These are phyloP conservation scores for Drosophila simulans DNA, from an alignment of 1,140 invertebrate species.

Conservation along the genomic window DNA sequence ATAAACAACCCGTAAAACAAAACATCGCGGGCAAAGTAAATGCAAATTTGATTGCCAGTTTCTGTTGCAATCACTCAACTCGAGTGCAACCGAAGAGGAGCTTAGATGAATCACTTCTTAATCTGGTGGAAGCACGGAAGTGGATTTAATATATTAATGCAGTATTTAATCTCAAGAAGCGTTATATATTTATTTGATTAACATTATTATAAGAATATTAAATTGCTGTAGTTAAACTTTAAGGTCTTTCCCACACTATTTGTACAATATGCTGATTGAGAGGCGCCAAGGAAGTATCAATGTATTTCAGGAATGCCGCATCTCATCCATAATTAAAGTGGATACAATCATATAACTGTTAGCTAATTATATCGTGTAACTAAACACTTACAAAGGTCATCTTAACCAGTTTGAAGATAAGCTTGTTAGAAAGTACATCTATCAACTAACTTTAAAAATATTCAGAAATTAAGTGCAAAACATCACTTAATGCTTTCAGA, in stretches of 20 bases:
- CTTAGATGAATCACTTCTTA: conserved; percentile 5
- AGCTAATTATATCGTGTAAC: conserved; percentile 44
- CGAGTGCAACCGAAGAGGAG: conserved; percentile 9
- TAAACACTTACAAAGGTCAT: conserved; percentile 47
- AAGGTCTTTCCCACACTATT: not conserved
- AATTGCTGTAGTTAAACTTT: too few species aligned
- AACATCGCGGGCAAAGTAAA: conserved; percentile 44
- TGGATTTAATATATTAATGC: not conserved
- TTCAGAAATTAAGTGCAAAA: conserved; percentile 52
- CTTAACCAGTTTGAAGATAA: conserved; percentile 20
- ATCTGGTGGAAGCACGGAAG: not conserved
- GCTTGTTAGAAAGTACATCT: conserved; percentile 19
- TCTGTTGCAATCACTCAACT: conserved; percentile 56
- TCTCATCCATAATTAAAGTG: conserved; percentile 30
- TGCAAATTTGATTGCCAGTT: conserved; percentile 43
- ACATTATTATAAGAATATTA: too few species aligned
- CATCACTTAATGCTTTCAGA: conserved; percentile 1
- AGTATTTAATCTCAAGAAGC: too few species aligned
- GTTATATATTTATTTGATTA: not conserved
- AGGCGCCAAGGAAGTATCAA: conserved; percentile 27
- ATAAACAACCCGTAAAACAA: conserved; percentile 44
- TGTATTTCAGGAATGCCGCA: conserved; percentile 32
- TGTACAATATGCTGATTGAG: conserved; percentile 11
- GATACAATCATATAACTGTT: conserved; percentile 13
- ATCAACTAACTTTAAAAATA: conserved; percentile 31